Percentiles rank a stretch among this genome's conserved stretches.
Evolutionary conservation across 2,888 invertebrate genomes (phyloP).

Genomic region (Lasioglossum figueresi): DNA sequence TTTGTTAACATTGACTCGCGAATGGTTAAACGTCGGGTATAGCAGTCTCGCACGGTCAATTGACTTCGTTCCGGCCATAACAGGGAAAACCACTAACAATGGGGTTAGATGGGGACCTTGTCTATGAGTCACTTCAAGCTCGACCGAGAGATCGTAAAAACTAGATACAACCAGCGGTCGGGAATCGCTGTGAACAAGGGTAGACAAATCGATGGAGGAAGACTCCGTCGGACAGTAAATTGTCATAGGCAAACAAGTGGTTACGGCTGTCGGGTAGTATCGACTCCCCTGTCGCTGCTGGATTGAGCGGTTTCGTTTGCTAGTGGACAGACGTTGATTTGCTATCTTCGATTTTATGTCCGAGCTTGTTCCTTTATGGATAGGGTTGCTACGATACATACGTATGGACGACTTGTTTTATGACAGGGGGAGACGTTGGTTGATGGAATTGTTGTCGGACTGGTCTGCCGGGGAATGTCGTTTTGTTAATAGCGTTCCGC

Average conservation of each 20-base stretch:
- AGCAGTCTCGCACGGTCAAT: not conserved
- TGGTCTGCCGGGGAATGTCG: not conserved
- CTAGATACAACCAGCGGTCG: not conserved
- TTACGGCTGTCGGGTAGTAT: constrained; percentile 18
- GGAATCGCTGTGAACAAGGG: constrained; percentile 19
- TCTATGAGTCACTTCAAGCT: not conserved
- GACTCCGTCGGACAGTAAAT: not conserved
- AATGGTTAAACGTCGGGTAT: not conserved
- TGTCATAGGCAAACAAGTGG: constrained; percentile 36
- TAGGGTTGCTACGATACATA: not conserved
- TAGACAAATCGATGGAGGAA: constrained; percentile 50
- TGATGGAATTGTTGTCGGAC: not conserved
- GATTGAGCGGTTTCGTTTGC: not conserved
- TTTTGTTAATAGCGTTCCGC: not conserved
- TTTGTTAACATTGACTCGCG: not conserved
- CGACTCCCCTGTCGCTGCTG: constrained; percentile 5
- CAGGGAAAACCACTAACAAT: not conserved
- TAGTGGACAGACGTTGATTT: constrained; percentile 23
- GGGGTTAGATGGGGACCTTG: not conserved
- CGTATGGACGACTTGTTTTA: constrained; percentile 6
- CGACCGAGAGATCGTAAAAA: not conserved
- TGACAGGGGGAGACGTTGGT: constrained; percentile 9
- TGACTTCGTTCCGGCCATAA: constrained; percentile 1
- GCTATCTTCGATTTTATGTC: not conserved
- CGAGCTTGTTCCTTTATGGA: constrained; percentile 1